Evolutionary conservation across 1,140 invertebrate species (phyloP), one percentile per base, ranked within the genome.

Genomic region (Tetranychus urticae): DNA sequence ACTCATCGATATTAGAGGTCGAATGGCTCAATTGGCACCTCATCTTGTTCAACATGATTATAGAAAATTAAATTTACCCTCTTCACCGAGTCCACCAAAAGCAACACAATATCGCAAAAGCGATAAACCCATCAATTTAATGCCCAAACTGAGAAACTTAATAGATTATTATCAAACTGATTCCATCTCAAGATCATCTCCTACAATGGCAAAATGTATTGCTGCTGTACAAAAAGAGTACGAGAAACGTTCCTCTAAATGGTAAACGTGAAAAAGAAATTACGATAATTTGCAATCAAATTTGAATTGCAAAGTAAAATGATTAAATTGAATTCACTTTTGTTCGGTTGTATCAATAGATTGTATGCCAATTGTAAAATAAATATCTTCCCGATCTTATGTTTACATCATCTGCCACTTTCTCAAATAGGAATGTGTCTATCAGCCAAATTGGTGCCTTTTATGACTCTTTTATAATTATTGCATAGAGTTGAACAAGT

Each of bases 101-200:
- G 6, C 12, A 42, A 4, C n/a, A 3, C 31, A 13, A 31, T 23
- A 14, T 8, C 50, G 8, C 3, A 31, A 10, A 8, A 33, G 61
- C 37, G 50, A 33, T 31, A 31, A n/a, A 52, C 2, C 42, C 33
- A 12, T 34, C 10, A 42, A 52, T 47, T 70, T 96, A 45, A 81
- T 84, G 64, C 79, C 93, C 0, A 81, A 83, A 66, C 77, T 86
- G 61, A 84, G 83, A 70, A 75, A 80, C 56, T 75, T 99, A 45
- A 82, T 87, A 72, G 91, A 99, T 72, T 99, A 88, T 76, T 99
- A 88, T 73, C 97, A 98, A 90, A 98, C 96, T 10, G 88, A 99
- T 73, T 75, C 83, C 6, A 90, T 99, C 68, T 89, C 86, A 61
- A 77, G 93, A 70, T 88, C 93, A n/a, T 97, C 93, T 14, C 82